phyloP scores from a whole-genome alignment of 2,797 vertebrate genomes.

The Scyliorhinus canicula region DNA sequence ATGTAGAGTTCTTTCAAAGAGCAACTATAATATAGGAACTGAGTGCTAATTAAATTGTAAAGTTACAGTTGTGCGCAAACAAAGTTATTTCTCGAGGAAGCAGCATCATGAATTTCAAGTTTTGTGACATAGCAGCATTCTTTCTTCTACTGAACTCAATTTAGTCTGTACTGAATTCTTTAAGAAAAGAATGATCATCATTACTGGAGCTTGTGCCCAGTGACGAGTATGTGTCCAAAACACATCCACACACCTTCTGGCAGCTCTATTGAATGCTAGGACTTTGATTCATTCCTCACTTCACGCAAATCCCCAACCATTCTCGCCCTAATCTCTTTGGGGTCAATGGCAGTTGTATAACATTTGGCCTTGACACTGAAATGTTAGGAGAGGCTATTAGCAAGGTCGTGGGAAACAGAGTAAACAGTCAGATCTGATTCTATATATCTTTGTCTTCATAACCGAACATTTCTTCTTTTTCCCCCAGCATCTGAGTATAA shows the following conservation, averaged over 20 bases:
- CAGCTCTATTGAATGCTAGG: background rate
- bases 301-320: too few relatives aligned
- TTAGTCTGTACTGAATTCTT: background rate
- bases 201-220: background rate
- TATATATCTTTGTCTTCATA: background rate
- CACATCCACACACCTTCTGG: background rate
- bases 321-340: background rate
- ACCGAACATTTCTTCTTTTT: background rate
- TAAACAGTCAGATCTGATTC: background rate
- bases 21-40: background rate
- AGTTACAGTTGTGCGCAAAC: background rate
- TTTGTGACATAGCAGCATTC: background rate
- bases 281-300: background rate
- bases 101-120: background rate
- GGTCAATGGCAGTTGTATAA: background rate
- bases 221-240: background rate
- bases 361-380: background rate
- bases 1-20: background rate
- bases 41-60: background rate
- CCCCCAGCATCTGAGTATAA: background rate
- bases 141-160: background rate
- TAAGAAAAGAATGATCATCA: background rate
- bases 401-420: background rate
- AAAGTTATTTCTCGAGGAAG: background rate
- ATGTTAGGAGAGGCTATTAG: background rate